Evolutionary conservation across 2,888 invertebrate genomes (phyloP), one percentile per base, ranked within the genome.

Genomic region (Scelioninae gen. 2): DNA sequence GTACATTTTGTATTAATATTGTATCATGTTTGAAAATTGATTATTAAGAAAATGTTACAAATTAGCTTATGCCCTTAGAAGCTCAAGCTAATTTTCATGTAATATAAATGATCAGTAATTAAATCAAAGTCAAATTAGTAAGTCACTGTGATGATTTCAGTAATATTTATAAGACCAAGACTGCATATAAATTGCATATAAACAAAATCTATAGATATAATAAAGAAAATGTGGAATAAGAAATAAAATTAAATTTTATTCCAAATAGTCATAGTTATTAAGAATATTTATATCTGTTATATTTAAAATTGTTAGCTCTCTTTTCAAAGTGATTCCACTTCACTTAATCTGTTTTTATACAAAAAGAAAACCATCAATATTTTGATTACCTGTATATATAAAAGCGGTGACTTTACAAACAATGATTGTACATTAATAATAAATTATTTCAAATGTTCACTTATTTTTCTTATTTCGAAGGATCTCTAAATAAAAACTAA

Each of bases 121-220:
- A n/a, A n/a, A n/a, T n/a, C n/a, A n/a, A n/a, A n/a, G n/a, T n/a
- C n/a, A n/a, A n/a, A n/a, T n/a, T n/a, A n/a, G n/a, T 79, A 80
- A 81, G 78, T 79, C 78, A 75, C 81, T 83, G 81, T 82, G 81
- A 83, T 83, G 81, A 77, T 77, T 45, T 75, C 81, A 10, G 25
- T 45, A 35, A 2, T 5, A 35, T 31, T 9, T 31, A 10, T 7
- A 31, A 31, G n/a, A n/a, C n/a, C n/a, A n/a, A n/a, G n/a, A n/a
- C n/a, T n/a, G n/a, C n/a, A n/a, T n/a, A n/a, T n/a, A n/a, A n/a
- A n/a, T n/a, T n/a, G n/a, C n/a, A n/a, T 6, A 31, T 6, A 11
- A 35, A 35, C n/a, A n/a, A 35, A 35, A 11, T 33, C n/a, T 33
- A 33, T n/a, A 10, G 9, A 33, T 10, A 33, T 33, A 33, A 6